These are phyloP conservation scores for Andrena marginata DNA, from an alignment of 2,888 invertebrate species.

Conservation along the genomic window DNA sequence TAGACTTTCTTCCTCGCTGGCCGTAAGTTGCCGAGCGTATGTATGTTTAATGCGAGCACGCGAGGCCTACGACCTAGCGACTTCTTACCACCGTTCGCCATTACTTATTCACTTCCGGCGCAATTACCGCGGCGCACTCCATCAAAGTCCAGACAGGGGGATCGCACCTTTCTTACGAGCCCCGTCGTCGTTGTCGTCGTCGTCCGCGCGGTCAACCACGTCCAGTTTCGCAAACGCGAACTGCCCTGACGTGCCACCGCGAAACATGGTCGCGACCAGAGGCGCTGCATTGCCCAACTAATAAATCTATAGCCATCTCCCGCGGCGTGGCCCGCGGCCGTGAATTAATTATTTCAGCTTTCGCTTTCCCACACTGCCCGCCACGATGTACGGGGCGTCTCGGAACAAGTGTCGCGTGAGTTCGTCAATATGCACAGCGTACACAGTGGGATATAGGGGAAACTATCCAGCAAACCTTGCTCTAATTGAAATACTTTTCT, in stretches of 20 bases:
- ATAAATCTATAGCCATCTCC: conserved; percentile 49
- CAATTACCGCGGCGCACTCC: conserved; percentile 74
- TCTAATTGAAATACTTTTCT: too few relatives aligned
- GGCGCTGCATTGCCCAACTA: conserved; percentile 21
- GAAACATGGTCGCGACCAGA: background rate
- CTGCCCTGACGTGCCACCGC: conserved; percentile 39
- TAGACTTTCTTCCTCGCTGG: conserved; percentile 44
- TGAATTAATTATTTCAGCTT: conserved; percentile 52
- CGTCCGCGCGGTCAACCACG: conserved; percentile 5
- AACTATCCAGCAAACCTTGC: too few relatives aligned
- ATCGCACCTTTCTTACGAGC: conserved; percentile 64
- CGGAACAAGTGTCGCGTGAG: background rate
- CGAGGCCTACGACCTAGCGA: conserved; percentile 75
- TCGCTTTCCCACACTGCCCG: conserved; percentile 37
- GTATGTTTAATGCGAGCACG: conserved; percentile 77
- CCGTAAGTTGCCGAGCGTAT: conserved; percentile 65
- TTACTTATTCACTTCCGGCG: conserved; percentile 78
- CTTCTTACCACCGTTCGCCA: conserved; percentile 74
- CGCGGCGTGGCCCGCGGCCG: conserved; percentile 6
- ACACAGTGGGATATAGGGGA: too few relatives aligned
- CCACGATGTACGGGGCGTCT: background rate
- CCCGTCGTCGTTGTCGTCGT: background rate
- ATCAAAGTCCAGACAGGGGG: conserved; percentile 68
- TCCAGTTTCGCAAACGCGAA: background rate
- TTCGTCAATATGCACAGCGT: background rate